phyloP scores from a whole-genome alignment of 2,113 vertebrate species.

The Sapajus apella region DNA sequence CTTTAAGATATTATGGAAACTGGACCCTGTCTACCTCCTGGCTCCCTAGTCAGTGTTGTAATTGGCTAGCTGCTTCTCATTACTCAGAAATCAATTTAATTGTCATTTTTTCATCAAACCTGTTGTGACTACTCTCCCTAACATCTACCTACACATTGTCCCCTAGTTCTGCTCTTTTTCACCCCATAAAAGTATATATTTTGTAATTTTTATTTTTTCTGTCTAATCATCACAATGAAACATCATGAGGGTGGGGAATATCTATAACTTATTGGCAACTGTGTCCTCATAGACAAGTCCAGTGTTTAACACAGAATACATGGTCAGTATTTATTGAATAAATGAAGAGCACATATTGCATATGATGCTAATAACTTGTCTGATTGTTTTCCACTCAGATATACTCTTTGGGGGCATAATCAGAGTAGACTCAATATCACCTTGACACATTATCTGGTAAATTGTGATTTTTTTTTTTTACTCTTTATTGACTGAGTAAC shows the following conservation, averaged over 20 bases:
- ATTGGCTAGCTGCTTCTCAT: not conserved
- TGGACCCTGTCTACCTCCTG: not conserved
- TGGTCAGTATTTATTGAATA: not conserved
- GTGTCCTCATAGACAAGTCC: not conserved
- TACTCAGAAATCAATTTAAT: not conserved
- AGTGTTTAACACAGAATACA: not conserved
- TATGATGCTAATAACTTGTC: not conserved
- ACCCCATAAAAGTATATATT: not conserved
- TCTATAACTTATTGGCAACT: not conserved
- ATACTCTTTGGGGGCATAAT: not conserved
- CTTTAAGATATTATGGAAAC: too few species aligned
- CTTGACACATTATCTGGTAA: not conserved
- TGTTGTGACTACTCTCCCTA: not conserved
- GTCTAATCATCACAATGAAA: not conserved
- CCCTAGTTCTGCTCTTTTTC: not conserved
- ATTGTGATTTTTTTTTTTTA: not conserved
- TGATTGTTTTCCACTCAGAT: not conserved
- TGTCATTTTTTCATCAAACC: not conserved
- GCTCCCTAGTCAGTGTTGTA: not conserved
- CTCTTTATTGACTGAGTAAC: not conserved
- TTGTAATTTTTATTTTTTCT: not conserved
- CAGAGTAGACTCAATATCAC: not conserved
- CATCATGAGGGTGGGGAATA: not conserved
- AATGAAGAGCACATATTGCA: not conserved
- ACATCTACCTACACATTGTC: not conserved